phyloP scores from a whole-genome alignment of 2,888 invertebrate genomes.

The Patella pellucida region DNA sequence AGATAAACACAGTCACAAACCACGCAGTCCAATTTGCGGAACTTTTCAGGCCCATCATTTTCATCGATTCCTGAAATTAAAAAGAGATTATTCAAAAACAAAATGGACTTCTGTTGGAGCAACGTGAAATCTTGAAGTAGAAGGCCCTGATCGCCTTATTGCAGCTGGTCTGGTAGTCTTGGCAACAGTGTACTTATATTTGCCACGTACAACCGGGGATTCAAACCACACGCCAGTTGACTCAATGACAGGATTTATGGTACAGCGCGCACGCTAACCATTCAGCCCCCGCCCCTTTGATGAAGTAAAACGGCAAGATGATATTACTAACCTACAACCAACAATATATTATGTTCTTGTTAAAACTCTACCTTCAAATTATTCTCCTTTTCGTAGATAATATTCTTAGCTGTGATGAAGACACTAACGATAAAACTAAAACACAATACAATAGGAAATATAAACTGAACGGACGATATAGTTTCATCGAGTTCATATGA shows the following conservation, averaged over 20 bases:
- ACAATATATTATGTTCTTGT: not conserved
- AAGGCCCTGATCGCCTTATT: too few relatives aligned
- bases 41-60: constrained; percentile 87
- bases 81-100: not conserved
- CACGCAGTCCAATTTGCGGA: constrained; percentile 89
- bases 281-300: too few relatives aligned
- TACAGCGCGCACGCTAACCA: too few relatives aligned
- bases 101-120: too few relatives aligned
- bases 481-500: constrained; percentile 79
- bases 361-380: constrained; percentile 59
- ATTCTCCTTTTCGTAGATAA: constrained; percentile 83
- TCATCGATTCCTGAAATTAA: constrained; percentile 84
- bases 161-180: too few relatives aligned
- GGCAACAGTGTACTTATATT: too few relatives aligned
- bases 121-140: too few relatives aligned
- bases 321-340: too few relatives aligned
- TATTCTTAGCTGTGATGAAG: constrained; percentile 82
- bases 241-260: too few relatives aligned
- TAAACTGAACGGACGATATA: constrained; percentile 77
- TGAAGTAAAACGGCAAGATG: too few relatives aligned
- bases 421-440: constrained; percentile 86
- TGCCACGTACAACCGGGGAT: too few relatives aligned
- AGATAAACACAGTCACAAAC: constrained; percentile 83
- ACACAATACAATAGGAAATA: constrained; percentile 83
- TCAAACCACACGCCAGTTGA: too few relatives aligned